A percentile compares a stretch with the other conserved stretches of the same genome.
Evolutionary conservation across 2,797 vertebrate species (phyloP).

Genomic region (Gouania willdenowi): DNA sequence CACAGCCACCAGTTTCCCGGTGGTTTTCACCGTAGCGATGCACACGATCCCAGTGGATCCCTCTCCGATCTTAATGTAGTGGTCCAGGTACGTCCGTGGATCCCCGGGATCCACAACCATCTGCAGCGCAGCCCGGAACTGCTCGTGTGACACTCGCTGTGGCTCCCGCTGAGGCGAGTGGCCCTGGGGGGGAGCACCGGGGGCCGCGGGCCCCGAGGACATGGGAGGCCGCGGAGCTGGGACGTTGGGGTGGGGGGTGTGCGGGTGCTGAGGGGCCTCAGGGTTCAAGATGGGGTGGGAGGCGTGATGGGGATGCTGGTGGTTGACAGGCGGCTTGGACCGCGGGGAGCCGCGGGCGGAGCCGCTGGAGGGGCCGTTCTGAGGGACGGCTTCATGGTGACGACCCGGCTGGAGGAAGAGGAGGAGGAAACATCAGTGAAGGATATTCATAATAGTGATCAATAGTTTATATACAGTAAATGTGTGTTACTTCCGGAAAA

Average conservation of each 20-base stretch:
- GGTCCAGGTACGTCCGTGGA: slow-evolving; percentile 87
- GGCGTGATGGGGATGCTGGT: slow-evolving; percentile 66
- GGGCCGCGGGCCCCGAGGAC: slow-evolving; percentile 26
- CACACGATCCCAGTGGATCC: slow-evolving; percentile 94
- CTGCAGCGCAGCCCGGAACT: slow-evolving; percentile 91
- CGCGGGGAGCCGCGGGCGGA: slow-evolving; percentile 28
- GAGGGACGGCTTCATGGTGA: slow-evolving; percentile 69
- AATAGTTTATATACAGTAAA: too few relatives aligned
- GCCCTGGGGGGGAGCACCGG: slow-evolving; percentile 54
- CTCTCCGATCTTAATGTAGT: slow-evolving; percentile 96
- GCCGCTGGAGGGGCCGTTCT: slow-evolving; percentile 74
- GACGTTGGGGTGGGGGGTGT: slow-evolving; percentile 56
- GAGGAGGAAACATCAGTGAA: background rate
- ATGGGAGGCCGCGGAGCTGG: slow-evolving; percentile 54
- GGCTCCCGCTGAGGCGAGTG: slow-evolving; percentile 85
- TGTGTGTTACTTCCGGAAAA: too few relatives aligned
- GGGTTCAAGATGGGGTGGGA: slow-evolving; percentile 71
- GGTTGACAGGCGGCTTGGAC: slow-evolving; percentile 55
- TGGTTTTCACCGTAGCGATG: slow-evolving; percentile 87
- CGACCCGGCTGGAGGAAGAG: slow-evolving; percentile 45
- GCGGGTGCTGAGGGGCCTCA: slow-evolving; percentile 49
- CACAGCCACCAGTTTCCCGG: slow-evolving; percentile 88
- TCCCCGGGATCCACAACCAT: slow-evolving; percentile 96
- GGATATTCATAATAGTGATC: too few relatives aligned
- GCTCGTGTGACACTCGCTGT: slow-evolving; percentile 94